phyloP scores from a whole-genome alignment of 2,888 invertebrate species.

The Drosophila falleni region DNA sequence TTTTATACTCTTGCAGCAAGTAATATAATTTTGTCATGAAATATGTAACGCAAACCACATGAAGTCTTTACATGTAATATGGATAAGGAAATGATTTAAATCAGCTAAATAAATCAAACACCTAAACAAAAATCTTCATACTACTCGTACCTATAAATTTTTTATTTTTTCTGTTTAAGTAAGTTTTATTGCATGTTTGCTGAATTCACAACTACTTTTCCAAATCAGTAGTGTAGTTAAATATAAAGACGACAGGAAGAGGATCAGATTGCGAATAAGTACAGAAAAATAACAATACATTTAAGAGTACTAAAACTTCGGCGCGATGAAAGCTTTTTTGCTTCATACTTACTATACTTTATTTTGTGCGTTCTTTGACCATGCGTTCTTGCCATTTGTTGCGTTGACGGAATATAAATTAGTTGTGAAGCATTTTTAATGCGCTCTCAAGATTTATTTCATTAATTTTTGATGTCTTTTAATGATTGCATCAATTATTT shows the following conservation, averaged over 20 bases:
- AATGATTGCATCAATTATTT: constrained; percentile 59
- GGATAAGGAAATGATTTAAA: too few relatives aligned
- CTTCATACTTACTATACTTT: constrained; percentile 16
- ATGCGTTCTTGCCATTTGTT: constrained; percentile 30
- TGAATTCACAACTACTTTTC: not conserved
- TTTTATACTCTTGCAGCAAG: constrained; percentile 2
- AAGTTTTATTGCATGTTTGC: not conserved
- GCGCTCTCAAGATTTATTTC: constrained; percentile 56
- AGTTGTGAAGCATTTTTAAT: constrained; percentile 54
- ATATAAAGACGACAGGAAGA: not conserved
- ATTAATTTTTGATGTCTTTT: constrained; percentile 62
- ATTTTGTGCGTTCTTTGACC: constrained; percentile 23
- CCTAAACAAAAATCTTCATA: too few relatives aligned
- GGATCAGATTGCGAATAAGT: not conserved
- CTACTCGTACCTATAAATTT: too few relatives aligned
- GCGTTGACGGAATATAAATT: constrained; percentile 66
- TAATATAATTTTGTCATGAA: not conserved
- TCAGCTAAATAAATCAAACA: too few relatives aligned
- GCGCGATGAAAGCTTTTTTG: not conserved
- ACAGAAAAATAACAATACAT: not conserved
- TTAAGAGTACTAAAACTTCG: constrained; percentile 3
- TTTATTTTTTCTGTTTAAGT: not conserved
- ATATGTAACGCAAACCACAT: not conserved
- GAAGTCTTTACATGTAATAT: too few relatives aligned
- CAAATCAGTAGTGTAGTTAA: not conserved